Percentiles rank a stretch among this genome's conserved stretches.
Evolutionary conservation across 2,888 invertebrate genomes (phyloP).

Genomic region (Lydus trimaculatus): DNA sequence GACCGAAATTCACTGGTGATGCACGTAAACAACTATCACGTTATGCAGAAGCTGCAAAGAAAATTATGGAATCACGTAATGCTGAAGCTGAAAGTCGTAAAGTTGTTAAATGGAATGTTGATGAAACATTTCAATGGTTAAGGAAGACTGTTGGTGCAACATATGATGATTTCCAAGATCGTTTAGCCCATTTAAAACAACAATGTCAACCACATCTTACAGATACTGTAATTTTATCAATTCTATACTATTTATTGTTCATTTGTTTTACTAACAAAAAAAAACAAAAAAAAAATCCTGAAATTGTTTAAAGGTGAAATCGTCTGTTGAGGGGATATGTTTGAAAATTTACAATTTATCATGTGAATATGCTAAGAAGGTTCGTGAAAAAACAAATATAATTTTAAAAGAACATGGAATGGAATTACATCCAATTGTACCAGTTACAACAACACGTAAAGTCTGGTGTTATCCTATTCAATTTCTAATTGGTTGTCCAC

Average conservation of each 20-base stretch:
- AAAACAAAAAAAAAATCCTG: no score
- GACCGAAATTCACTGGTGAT: conserved; percentile 95
- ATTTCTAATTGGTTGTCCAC: conserved; percentile 85
- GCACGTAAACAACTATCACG: conserved; percentile 85
- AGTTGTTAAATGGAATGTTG: conserved; percentile 98
- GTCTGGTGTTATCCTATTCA: conserved; percentile 97
- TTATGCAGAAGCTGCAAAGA: conserved; percentile 96
- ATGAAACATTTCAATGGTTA: conserved; percentile 96
- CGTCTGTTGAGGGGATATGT: conserved; percentile 95
- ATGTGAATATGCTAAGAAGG: conserved; percentile 89
- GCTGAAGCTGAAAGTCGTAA: conserved; percentile 93
- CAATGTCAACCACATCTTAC: conserved; percentile 96
- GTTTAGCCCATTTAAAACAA: conserved; percentile 88
- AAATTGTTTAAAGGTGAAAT: conserved; percentile 72
- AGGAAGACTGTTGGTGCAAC: conserved; percentile 92
- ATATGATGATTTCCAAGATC: conserved; percentile 90
- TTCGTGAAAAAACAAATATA: conserved; percentile 84
- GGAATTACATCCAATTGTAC: conserved; percentile 63
- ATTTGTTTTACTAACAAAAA: no score
- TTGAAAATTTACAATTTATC: conserved; percentile 92
- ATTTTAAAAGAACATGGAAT: conserved; percentile 90
- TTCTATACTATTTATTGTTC: no score
- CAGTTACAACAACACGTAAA: conserved; percentile 79
- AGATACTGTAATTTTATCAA: conserved; percentile 78
- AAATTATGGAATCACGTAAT: conserved; percentile 94